A percentile compares a stretch with the other conserved stretches of the same genome.
Evolutionary conservation across 2,797 vertebrate species (phyloP).

Genomic region (Gymnoscopelus braueri): DNA sequence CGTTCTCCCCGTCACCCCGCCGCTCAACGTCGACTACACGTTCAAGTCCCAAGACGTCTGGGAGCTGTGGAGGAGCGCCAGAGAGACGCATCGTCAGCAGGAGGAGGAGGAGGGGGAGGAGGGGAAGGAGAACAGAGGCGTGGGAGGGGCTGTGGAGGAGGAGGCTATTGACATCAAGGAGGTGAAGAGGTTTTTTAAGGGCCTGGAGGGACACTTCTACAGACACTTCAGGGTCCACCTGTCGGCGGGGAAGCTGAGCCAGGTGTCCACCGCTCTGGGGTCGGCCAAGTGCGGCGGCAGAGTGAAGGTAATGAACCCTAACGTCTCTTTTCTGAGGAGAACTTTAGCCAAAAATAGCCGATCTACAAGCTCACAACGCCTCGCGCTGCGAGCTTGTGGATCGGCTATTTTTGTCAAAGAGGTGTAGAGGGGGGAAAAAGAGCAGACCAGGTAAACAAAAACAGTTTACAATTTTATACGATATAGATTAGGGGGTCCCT

Average conservation of each 20-base stretch:
- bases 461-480: too few species aligned
- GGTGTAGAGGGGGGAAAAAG: too few species aligned
- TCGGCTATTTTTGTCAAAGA: too few species aligned
- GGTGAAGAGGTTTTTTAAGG: constrained; percentile 86
- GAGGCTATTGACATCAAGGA: constrained; percentile 85
- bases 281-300: constrained; percentile 86
- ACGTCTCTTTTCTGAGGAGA: too few species aligned
- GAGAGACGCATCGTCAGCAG: constrained; percentile 52
- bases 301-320: constrained; percentile 92
- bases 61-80: constrained; percentile 89
- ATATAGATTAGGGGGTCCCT: too few species aligned
- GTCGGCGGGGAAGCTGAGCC: constrained; percentile 84
- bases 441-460: too few species aligned
- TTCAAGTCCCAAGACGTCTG: constrained; percentile 88
- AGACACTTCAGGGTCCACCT: constrained; percentile 92
- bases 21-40: constrained; percentile 85
- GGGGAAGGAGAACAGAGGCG: constrained; percentile 64
- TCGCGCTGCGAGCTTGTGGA: too few species aligned
- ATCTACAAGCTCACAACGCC: too few species aligned
- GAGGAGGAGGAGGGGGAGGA: constrained; percentile 40
- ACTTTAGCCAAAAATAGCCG: too few species aligned
- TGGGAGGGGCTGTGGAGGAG: constrained; percentile 52
- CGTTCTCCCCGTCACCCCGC: constrained; percentile 81
- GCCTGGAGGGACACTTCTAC: constrained; percentile 89
- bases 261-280: constrained; percentile 89